Evolutionary conservation across 2,888 invertebrate species (phyloP).

Genomic region (Luffia ferchaultella): DNA sequence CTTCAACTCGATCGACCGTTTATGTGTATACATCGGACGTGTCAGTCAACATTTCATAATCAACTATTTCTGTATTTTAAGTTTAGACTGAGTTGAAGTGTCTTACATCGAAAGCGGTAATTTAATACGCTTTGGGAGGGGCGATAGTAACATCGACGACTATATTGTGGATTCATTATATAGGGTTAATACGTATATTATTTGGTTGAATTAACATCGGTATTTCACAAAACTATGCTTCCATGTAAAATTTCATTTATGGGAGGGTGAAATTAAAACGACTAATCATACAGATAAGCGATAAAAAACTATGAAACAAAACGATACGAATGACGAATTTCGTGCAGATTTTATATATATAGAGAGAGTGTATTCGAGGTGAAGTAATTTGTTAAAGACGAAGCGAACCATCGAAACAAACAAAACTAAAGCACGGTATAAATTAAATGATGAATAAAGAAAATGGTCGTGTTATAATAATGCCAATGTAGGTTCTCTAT

Average conservation of each 20-base stretch:
- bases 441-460: constrained; percentile 19
- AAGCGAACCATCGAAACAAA: neutral
- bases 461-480: constrained; percentile 35
- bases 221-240: constrained; percentile 39
- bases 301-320: too few relatives aligned
- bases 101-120: constrained; percentile 31
- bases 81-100: constrained; percentile 28
- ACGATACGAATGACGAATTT: too few relatives aligned
- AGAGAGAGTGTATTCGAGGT: too few relatives aligned
- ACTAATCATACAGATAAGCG: too few relatives aligned
- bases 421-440: neutral
- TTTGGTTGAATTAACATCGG: constrained; percentile 17
- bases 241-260: constrained; percentile 47
- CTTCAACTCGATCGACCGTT: constrained; percentile 8
- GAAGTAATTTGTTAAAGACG: too few relatives aligned
- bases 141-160: constrained; percentile 57
- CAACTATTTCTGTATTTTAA: too few relatives aligned
- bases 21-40: neutral
- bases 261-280: too few relatives aligned
- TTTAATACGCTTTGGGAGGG: constrained; percentile 48
- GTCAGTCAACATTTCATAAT: too few relatives aligned
- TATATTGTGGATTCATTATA: too few relatives aligned
- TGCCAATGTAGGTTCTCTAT: too few relatives aligned
- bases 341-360: too few relatives aligned
- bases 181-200: too few relatives aligned